phyloP scores from a whole-genome alignment of 2,113 vertebrate species.

The Strigops habroptila region DNA sequence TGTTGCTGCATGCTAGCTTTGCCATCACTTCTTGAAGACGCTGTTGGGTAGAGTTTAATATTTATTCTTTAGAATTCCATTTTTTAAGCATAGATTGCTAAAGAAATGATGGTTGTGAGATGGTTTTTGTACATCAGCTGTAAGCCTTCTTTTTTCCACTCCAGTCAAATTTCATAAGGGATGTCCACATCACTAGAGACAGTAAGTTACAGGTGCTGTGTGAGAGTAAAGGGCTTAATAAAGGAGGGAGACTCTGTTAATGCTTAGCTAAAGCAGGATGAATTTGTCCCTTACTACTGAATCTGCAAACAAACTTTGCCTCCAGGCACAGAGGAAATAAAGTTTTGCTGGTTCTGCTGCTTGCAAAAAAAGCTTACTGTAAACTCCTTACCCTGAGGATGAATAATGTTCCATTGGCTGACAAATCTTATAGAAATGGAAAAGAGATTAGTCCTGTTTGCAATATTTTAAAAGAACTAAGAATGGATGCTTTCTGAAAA shows the following conservation, averaged over 20 bases:
- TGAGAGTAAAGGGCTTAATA: background rate
- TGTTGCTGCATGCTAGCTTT: background rate
- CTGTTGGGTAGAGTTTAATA: background rate
- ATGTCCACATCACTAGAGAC: background rate
- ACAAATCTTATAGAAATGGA: background rate
- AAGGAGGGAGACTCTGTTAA: background rate
- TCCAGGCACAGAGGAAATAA: background rate
- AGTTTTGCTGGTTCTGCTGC: background rate
- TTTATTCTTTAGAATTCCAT: background rate
- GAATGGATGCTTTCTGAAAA: background rate
- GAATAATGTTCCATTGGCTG: background rate
- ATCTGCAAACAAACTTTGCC: background rate
- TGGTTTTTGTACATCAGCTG: background rate
- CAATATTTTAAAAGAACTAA: background rate
- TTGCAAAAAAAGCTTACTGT: background rate
- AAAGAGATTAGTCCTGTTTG: background rate
- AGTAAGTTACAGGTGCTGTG: background rate
- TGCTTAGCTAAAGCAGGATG: background rate
- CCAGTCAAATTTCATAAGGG: background rate
- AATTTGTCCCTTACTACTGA: background rate
- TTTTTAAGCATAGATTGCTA: background rate
- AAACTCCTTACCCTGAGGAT: background rate
- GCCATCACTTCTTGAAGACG: background rate
- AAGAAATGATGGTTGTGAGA: background rate
- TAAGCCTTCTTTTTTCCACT: background rate